Evolutionary conservation across 2,888 invertebrate genomes (phyloP), one percentile per base, ranked within the genome.

Genomic region (Polylopha cassiicola): DNA sequence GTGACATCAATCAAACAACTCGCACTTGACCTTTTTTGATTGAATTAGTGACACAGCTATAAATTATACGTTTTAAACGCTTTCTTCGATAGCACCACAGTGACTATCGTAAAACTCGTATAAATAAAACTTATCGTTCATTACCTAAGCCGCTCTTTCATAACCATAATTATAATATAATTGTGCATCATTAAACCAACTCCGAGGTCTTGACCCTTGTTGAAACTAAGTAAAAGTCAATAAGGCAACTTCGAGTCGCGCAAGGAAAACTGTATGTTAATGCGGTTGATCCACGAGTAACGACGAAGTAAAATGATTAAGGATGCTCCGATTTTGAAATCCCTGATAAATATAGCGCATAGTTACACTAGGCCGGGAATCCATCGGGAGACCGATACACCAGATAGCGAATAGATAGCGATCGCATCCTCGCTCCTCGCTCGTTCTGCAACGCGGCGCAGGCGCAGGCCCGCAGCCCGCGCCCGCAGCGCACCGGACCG

Each of bases 1-100:
- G 53, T 64, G 51, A 61, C 61, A 60, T 64, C 61, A 62, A 54
- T 48, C 50, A 58, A 58, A 53, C 75, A 70, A 65, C 58, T 58
- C 58, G 65, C 51, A 67, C 69, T 73, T 76, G 70, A 80, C 75
- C 73, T 64, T 59, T 51, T 56, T 57, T 64, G 58, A 65, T 70
- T 71, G 55, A 75, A 73, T 67, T 68, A 71, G 66, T 69, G 61
- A 70, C 65, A 65, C 53, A 55, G 60, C 61, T 57, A 58, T 62
- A 55, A 48, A 30, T 37, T 50, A 48, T 50, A 46, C 29, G 47
- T 48, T 33, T 48, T 45, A 31, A 31, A 7, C 32, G 33, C 37
- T 39, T 41, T 27, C 41, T 45, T 37, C 33, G n/a, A n/a, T n/a
- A n/a, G n/a, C n/a, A 29, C 30, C 26, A 22, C 22, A 28, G 38